Base-by-base conservation (phyloP, 2,888 invertebrate species). In the Belgica antarctica region DNA sequence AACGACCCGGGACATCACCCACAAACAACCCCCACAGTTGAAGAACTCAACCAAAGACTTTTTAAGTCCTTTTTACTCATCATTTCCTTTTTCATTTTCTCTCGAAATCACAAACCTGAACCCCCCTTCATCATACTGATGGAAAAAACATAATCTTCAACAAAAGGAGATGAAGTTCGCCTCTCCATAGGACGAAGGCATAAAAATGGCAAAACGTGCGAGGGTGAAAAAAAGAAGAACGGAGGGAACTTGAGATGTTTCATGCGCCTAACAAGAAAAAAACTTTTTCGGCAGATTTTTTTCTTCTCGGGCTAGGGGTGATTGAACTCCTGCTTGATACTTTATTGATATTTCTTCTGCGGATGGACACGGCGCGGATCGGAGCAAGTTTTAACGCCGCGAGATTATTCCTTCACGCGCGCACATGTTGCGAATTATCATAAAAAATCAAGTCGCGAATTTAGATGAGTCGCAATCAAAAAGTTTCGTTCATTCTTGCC, bases 391-490 rank as follows among this genome's bases (percentile, higher is more conserved):
- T 52, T 52, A n/a, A n/a, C 22, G 12, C 7, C 52, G 52, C 52
- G n/a, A n/a, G n/a, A n/a, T n/a, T n/a, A n/a, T n/a, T n/a, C n/a
- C 41, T 41, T 41, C 41, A n/a, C 10, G 52, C 52, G 52, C 52
- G 22, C 52, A 31, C 34, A 31, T 31, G 52, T 7, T 4, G 8
- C 52, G 22, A 52, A 52, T 52, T 52, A 52, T 52, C 52, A 52
- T 52, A 36, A 41, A 46, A 41, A 47, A 66, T 47, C 46, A 47
- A 66, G 65, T 66, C 28, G 65, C 46, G 24, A 65, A 31, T 15
- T 41, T 22, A 62, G 62, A 62, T 62, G 65, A 65, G 52, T 22
- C 52, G 52, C n/a, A 62, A 27, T 62, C 25, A 28, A 62, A 62
- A 28, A 62, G 27, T 31, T 62, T 62, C 62, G 62, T 31, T 62